A percentile compares a stretch with the other conserved stretches of the same genome.
phyloP scores from a whole-genome alignment of 2,113 vertebrate species.

The Ancistrus triradiatus region DNA sequence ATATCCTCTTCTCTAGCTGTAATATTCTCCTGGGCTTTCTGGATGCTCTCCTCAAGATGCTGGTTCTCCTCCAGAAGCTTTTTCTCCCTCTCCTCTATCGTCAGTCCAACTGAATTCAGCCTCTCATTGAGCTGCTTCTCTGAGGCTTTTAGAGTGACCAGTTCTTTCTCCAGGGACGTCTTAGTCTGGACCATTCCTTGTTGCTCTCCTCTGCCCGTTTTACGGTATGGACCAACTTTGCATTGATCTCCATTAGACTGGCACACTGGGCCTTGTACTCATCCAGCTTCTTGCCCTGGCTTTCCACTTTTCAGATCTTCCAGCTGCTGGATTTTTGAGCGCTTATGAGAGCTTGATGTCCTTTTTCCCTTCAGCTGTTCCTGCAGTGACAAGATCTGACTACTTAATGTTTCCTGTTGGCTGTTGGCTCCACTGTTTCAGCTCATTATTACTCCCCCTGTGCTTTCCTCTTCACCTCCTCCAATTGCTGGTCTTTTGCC shows the following conservation, averaged over 20 bases:
- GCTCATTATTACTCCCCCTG: constrained; percentile 61
- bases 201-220: constrained; percentile 60
- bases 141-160: constrained; percentile 62
- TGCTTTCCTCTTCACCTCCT: constrained; percentile 60
- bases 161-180: constrained; percentile 58
- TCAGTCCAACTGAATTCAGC: constrained; percentile 55
- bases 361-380: constrained; percentile 70
- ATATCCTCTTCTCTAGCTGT: constrained; percentile 63
- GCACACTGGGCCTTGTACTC: constrained; percentile 53
- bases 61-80: constrained; percentile 65
- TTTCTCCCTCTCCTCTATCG: constrained; percentile 64
- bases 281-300: constrained; percentile 49
- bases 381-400: constrained; percentile 55
- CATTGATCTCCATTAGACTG: constrained; percentile 58
- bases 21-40: constrained; percentile 61
- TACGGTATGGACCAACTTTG: constrained; percentile 57
- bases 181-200: constrained; percentile 58
- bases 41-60: constrained; percentile 70
- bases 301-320: constrained; percentile 67
- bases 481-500: constrained; percentile 63
- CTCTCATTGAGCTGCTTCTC: constrained; percentile 71
- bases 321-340: constrained; percentile 68
- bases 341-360: constrained; percentile 64
- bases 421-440: constrained; percentile 56
- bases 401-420: constrained; percentile 63